These are phyloP conservation scores for Saccostrea echinata DNA, from an alignment of 1,140 invertebrate genomes.

Conservation along the genomic window DNA sequence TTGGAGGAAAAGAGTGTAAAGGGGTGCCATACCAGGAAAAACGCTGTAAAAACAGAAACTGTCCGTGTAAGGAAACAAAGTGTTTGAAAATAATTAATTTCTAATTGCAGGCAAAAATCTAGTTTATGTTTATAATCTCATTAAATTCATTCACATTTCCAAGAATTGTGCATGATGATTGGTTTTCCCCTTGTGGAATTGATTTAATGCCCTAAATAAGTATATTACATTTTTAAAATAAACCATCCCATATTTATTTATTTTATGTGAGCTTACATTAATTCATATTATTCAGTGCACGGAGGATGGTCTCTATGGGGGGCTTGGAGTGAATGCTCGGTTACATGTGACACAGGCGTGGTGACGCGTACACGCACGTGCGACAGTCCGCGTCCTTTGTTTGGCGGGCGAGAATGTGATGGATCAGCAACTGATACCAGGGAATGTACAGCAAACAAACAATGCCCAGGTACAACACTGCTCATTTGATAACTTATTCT, in stretches of 20 bases:
- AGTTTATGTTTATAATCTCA: neutral
- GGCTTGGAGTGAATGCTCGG: constrained; percentile 75
- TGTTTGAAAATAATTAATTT: neutral
- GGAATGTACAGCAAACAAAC: constrained; percentile 57
- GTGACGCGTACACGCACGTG: constrained; percentile 68
- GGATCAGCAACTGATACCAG: constrained; percentile 60
- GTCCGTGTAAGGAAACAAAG: constrained; percentile 63
- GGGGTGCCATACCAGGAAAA: constrained; percentile 79
- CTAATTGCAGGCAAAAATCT: too few relatives aligned
- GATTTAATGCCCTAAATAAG: neutral
- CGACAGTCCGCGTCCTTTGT: constrained; percentile 70
- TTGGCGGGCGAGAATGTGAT: constrained; percentile 69
- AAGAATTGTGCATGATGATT: neutral
- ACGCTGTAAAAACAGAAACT: constrained; percentile 65
- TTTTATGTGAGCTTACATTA: too few relatives aligned
- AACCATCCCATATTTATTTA: too few relatives aligned
- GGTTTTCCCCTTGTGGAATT: neutral
- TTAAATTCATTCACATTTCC: neutral
- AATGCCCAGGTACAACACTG: constrained; percentile 68
- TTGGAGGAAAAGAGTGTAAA: constrained; percentile 85
- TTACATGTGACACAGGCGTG: constrained; percentile 75
- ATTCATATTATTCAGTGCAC: constrained; percentile 73
- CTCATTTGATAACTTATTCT: neutral
- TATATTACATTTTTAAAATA: too few relatives aligned
- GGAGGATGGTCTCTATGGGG: constrained; percentile 79